These are phyloP conservation scores for Caenorhabditis angaria DNA, from an alignment of 2,888 invertebrate species.

Conservation along the genomic window DNA sequence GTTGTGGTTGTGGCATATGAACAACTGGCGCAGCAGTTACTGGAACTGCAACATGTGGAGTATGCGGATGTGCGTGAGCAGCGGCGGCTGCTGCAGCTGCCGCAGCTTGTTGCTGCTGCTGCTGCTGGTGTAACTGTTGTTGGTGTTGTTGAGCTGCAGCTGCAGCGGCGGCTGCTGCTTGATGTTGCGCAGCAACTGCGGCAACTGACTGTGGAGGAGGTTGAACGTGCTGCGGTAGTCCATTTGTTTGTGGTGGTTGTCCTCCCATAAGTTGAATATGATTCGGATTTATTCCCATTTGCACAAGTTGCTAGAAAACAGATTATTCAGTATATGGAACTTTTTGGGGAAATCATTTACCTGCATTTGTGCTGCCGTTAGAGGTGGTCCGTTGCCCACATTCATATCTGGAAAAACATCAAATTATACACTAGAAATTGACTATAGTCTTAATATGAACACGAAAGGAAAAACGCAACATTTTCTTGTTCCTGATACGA, in stretches of 20 bases:
- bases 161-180: no score
- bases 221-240: background rate
- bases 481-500: background rate
- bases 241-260: background rate
- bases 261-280: constrained; percentile 6
- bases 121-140: constrained; percentile 16
- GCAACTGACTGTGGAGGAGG: background rate
- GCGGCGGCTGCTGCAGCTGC: background rate
- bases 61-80: background rate
- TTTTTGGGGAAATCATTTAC: constrained; percentile 11
- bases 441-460: background rate
- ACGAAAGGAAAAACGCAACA: background rate
- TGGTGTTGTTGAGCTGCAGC: constrained; percentile 17
- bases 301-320: constrained; percentile 11
- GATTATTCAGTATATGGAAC: background rate
- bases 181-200: background rate
- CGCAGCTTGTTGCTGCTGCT: constrained; percentile 2
- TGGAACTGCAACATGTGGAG: background rate
- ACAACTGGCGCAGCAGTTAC: background rate
- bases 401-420: constrained; percentile 37
- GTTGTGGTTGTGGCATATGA: constrained; percentile 14
- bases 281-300: constrained; percentile 6
- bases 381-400: constrained; percentile 29
- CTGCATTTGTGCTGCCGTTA: constrained; percentile 28
- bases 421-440: background rate